These are phyloP conservation scores for Synodontis membranacea DNA, from an alignment of 2,113 vertebrate genomes.

Conservation along the genomic window DNA sequence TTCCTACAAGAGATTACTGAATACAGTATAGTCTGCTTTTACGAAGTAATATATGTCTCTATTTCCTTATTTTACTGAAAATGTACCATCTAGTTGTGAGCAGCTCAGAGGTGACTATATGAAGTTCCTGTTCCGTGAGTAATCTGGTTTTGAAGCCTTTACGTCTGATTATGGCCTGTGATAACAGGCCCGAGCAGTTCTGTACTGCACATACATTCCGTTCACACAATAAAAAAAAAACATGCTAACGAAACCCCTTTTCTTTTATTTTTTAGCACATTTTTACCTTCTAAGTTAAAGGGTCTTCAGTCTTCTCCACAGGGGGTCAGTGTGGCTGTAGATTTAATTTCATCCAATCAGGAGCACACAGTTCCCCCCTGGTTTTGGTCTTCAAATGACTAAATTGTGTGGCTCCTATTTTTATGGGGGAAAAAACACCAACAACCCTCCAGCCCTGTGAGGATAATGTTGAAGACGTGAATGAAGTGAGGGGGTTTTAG, in stretches of 20 bases:
- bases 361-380: background rate
- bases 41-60: background rate
- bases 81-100: background rate
- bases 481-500: too few relatives aligned
- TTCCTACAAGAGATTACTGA: background rate
- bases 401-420: background rate
- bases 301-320: background rate
- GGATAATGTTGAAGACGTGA: background rate
- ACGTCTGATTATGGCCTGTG: background rate
- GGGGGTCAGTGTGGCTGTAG: conserved; percentile 13
- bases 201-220: background rate
- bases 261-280: background rate
- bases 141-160: background rate
- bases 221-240: too few relatives aligned
- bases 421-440: background rate
- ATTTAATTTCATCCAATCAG: conserved; percentile 12
- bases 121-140: background rate
- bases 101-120: background rate
- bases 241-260: background rate
- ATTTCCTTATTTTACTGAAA: background rate
- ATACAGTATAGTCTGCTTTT: background rate
- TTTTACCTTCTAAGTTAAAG: background rate
- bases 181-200: too few relatives aligned
- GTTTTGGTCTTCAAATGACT: background rate
- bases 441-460: background rate